Percentiles rank a stretch among this genome's conserved stretches.
phyloP scores from a whole-genome alignment of 2,888 invertebrate species.

The Pogonocherus hispidulus region DNA sequence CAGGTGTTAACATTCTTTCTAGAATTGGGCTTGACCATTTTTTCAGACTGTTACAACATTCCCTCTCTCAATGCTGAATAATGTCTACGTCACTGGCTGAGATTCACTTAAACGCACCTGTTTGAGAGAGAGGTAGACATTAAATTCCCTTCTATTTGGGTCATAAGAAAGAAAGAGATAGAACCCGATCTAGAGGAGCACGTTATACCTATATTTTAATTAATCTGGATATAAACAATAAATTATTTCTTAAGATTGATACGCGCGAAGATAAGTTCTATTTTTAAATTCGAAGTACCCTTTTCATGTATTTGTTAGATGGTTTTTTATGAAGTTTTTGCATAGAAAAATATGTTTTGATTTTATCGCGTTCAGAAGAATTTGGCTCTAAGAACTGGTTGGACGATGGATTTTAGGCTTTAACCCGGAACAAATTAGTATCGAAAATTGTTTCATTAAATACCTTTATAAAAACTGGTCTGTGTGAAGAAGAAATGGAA shows the following conservation, averaged over 20 bases:
- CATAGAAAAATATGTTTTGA: no score
- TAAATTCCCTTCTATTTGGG: background rate
- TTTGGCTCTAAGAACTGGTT: slow-evolving; percentile 18
- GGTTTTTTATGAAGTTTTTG: no score
- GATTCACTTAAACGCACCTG: slow-evolving; percentile 41
- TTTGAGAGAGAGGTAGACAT: slow-evolving; percentile 33
- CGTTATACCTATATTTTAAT: slow-evolving; percentile 36
- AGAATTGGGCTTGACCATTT: no score
- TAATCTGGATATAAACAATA: slow-evolving; percentile 26
- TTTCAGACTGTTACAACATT: no score
- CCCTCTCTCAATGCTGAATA: no score
- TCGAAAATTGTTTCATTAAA: slow-evolving; percentile 14
- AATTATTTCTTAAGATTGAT: slow-evolving; percentile 19
- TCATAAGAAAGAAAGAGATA: slow-evolving; percentile 8
- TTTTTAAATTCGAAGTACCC: slow-evolving; percentile 14
- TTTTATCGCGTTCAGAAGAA: slow-evolving; percentile 6
- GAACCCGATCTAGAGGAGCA: slow-evolving; percentile 9
- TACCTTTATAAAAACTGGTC: background rate
- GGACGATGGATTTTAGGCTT: slow-evolving; percentile 3
- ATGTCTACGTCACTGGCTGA: slow-evolving; percentile 26
- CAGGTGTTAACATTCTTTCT: no score
- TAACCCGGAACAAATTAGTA: slow-evolving; percentile 31
- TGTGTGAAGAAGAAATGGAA: background rate
- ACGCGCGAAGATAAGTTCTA: slow-evolving; percentile 6
- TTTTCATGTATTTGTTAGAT: background rate